Base-by-base conservation (phyloP, 2,797 vertebrate genomes). In the Delichon dasypus region DNA sequence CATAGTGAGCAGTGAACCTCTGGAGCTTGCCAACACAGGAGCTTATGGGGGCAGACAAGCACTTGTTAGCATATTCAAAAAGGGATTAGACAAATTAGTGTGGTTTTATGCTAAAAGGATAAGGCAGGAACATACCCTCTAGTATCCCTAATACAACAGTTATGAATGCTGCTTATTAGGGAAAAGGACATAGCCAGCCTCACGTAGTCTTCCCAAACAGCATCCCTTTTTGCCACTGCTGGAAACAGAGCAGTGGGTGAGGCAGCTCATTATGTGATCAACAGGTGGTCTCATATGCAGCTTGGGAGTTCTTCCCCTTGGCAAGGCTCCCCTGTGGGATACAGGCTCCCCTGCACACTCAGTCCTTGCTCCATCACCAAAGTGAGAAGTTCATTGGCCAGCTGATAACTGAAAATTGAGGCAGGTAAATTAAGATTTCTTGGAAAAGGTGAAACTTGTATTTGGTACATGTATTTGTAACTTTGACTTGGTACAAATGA, bases 401-500 rank as follows among this genome's bases (percentile, higher is more conserved):
- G 50, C 25, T 76, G 45, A 34, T 32, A 50, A 21, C 19, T 91
- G 38, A 42, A 85, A 88, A 87, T 54, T 18, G 88, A 86, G 21
- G 14, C 47, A 79, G 45, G 6, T 60, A 83, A 91, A 79, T 54
- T 22, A 53, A 30, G 30, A 68, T 62, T 61, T 74, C 88, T 75
- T 70, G n/a, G 61, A 38, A 78, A 74, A 87, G 8, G 20, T 65
- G 44, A 10, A 68, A 40, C 20, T 65, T 88, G 2, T 38, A 38
- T 38, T 38, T 38, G 36, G 36, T 38, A 38, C 36, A 38, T 38
- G 10, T 38, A 38, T 38, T 38, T 38, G 36, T 38, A 38, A 38
- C 38, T 38, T 38, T 91, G 26, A 83, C 85, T 90, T 88, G 44
- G 40, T 89, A 32, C 18, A 65, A 75, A 61, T 36, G 25, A 83